These are phyloP conservation scores for Condylostylus longicornis DNA, from an alignment of 1,140 invertebrate species.

Conservation along the genomic window DNA sequence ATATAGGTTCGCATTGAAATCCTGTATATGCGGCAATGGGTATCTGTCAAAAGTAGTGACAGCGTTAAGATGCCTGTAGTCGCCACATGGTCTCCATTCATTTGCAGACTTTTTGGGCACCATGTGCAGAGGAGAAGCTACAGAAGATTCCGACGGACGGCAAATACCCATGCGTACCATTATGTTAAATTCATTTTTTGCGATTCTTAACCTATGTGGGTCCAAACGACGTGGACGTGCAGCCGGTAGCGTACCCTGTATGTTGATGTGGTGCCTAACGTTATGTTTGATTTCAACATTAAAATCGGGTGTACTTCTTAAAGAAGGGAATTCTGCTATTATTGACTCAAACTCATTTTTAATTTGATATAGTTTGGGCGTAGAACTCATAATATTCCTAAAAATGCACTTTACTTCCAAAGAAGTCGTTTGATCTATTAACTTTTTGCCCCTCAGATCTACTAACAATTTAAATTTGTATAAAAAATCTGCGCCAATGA, in stretches of 20 bases:
- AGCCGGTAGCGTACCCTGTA: slow-evolving; percentile 20
- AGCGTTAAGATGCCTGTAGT: slow-evolving; percentile 33
- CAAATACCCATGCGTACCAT: slow-evolving; percentile 21
- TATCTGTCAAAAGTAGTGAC: slow-evolving; percentile 26
- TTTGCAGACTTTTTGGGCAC: slow-evolving; percentile 25
- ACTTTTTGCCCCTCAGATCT: background rate
- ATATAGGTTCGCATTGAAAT: slow-evolving; percentile 19
- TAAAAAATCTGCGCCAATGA: slow-evolving; percentile 6
- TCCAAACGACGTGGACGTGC: slow-evolving; percentile 21
- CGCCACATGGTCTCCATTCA: slow-evolving; percentile 25
- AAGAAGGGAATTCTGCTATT: background rate
- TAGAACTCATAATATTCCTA: too few species aligned
- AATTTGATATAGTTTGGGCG: background rate
- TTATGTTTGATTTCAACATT: background rate
- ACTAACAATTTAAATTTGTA: slow-evolving; percentile 2
- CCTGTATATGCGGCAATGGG: slow-evolving; percentile 17
- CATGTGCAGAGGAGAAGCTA: slow-evolving; percentile 32
- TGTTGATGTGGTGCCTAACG: slow-evolving; percentile 11
- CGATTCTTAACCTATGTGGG: slow-evolving; percentile 16
- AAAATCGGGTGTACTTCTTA: background rate
- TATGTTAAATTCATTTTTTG: slow-evolving; percentile 14
- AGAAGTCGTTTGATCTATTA: background rate
- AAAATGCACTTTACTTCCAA: background rate
- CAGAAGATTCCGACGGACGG: slow-evolving; percentile 26
- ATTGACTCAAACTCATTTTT: background rate